Percentiles rank a stretch among this genome's conserved stretches.
These are phyloP conservation scores for Huso huso DNA, from an alignment of 2,797 vertebrate genomes.

Conservation along the genomic window DNA sequence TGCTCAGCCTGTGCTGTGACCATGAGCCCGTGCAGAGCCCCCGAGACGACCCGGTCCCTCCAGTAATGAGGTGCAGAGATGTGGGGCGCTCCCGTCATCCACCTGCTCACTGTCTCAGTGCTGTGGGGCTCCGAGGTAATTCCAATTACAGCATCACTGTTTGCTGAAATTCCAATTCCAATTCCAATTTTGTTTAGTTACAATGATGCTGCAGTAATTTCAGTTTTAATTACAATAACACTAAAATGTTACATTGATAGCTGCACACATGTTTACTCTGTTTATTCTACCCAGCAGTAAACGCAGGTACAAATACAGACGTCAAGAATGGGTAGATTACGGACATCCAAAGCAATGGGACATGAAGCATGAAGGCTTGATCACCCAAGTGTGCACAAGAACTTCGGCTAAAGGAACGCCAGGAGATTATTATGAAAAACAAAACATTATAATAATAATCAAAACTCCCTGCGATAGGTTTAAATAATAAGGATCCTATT, in stretches of 20 bases:
- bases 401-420: no score
- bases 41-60: constrained; percentile 24
- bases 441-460: no score
- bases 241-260: not conserved
- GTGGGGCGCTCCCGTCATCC: constrained; percentile 28
- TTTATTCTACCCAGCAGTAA: not conserved
- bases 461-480: no score
- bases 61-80: constrained; percentile 31
- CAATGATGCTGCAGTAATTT: not conserved
- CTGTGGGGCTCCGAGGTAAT: constrained; percentile 33
- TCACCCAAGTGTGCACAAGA: no score
- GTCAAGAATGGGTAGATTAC: no score
- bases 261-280: no score
- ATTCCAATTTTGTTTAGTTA: not conserved
- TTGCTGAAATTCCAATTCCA: not conserved
- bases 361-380: no score
- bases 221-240: not conserved
- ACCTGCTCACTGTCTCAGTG: constrained; percentile 34
- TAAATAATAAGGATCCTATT: no score
- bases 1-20: constrained; percentile 6
- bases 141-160: not conserved
- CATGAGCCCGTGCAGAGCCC: constrained; percentile 14
- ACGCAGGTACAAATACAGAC: no score
- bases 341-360: no score
- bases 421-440: no score